Conservation (phyloP, 2,113 vertebrate species). For the Hypanus sabinus region DNA sequence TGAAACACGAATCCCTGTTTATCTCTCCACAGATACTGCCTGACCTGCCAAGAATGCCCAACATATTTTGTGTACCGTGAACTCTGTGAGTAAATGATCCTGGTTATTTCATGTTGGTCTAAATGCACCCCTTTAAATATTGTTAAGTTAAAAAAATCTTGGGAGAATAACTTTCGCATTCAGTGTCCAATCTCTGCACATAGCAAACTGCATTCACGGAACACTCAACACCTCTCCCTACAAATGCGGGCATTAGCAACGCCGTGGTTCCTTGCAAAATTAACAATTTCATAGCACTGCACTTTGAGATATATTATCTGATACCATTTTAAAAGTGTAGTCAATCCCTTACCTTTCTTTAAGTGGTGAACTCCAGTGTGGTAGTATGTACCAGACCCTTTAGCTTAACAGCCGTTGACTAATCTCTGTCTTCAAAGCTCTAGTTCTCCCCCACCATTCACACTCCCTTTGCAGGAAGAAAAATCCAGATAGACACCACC, state of each 20-base stretch:
- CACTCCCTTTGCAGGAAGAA: background rate
- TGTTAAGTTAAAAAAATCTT: background rate
- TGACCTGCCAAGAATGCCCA: too few species aligned
- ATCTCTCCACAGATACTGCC: too few species aligned
- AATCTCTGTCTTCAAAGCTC: background rate
- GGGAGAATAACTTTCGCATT: background rate
- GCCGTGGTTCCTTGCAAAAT: background rate
- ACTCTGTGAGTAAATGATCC: background rate
- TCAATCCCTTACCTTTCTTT: background rate
- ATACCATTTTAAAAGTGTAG: background rate
- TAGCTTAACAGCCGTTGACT: background rate
- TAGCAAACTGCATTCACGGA: background rate
- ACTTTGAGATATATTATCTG: background rate
- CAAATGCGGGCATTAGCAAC: background rate
- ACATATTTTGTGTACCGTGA: background rate
- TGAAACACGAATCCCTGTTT: too few species aligned
- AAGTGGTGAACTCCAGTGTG: background rate
- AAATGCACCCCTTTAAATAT: background rate
- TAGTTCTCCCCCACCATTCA: background rate
- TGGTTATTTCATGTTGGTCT: background rate
- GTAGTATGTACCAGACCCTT: background rate
- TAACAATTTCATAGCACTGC: background rate
- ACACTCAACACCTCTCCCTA: background rate
- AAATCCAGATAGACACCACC: background rate
- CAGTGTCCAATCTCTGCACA: background rate